phyloP scores from a whole-genome alignment of 1,140 invertebrate genomes.

The Drosophila triauraria region DNA sequence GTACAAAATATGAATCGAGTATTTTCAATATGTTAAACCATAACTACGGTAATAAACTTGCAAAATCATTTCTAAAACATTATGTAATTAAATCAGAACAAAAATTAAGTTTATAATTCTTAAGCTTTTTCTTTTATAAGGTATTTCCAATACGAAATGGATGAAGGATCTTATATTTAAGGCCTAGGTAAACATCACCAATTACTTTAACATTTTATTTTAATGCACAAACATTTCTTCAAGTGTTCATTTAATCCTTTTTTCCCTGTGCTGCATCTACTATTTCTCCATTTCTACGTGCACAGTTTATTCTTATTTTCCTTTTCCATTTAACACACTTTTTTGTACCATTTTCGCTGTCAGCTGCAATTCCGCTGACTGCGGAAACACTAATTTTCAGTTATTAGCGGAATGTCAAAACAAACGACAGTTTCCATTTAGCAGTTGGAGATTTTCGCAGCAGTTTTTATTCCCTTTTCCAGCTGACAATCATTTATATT shows the following conservation, averaged over 20 bases:
- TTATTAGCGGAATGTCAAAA: constrained; percentile 78
- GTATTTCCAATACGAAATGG: no score
- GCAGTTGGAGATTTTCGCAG: constrained; percentile 20
- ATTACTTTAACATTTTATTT: background rate
- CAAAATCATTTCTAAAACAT: no score
- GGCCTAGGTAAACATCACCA: background rate
- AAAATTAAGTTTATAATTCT: no score
- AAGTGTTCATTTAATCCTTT: background rate
- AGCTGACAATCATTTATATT: constrained; percentile 20
- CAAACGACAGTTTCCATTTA: constrained; percentile 65
- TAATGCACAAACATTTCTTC: background rate
- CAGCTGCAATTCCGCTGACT: constrained; percentile 38
- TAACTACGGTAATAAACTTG: background rate
- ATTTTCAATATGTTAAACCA: background rate
- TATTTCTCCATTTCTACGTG: constrained; percentile 9
- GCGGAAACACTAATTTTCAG: constrained; percentile 68
- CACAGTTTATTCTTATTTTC: constrained; percentile 5
- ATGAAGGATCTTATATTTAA: no score
- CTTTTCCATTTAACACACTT: constrained; percentile 12
- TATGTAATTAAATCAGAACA: no score
- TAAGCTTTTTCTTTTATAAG: no score
- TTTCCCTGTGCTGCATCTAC: no score
- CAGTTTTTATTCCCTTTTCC: constrained; percentile 16
- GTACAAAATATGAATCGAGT: background rate
- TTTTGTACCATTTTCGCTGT: constrained; percentile 17